A percentile compares a stretch with the other conserved stretches of the same genome.
phyloP scores from a whole-genome alignment of 2,113 vertebrate genomes.

The Caracal caracal region DNA sequence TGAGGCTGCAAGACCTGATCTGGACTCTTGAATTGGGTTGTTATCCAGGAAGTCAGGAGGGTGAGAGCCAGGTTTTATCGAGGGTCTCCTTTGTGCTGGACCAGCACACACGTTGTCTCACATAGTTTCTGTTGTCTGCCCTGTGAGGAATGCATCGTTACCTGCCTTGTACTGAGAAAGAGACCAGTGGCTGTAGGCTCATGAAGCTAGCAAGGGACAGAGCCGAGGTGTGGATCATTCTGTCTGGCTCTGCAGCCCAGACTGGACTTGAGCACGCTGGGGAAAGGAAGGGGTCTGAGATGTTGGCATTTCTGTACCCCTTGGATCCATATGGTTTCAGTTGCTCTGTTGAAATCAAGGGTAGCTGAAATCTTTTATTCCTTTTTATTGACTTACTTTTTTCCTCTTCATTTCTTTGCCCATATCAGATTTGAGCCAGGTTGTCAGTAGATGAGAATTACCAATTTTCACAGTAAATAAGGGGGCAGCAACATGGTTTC shows the following conservation, averaged over 20 bases:
- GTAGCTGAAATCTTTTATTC: not conserved
- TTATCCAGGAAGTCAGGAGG: not conserved
- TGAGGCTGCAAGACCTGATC: not conserved
- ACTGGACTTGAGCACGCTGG: not conserved
- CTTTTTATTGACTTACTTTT: not conserved
- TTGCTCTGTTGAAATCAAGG: not conserved
- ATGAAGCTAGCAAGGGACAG: not conserved
- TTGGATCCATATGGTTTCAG: not conserved
- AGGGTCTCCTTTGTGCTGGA: not conserved
- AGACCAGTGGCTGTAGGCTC: not conserved
- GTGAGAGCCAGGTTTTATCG: not conserved
- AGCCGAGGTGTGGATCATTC: not conserved
- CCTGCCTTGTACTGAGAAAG: not conserved
- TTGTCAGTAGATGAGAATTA: conserved; percentile 12
- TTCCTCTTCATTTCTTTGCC: not conserved
- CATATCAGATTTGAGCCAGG: not conserved
- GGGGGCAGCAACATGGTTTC: not conserved
- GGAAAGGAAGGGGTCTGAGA: not conserved
- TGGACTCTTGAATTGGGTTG: not conserved
- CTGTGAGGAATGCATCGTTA: not conserved
- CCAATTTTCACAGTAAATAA: not conserved
- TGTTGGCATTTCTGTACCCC: not conserved
- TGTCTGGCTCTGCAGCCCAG: not conserved
- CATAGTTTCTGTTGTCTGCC: not conserved
- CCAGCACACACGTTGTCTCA: accelerated